phyloP scores from a whole-genome alignment of 1,140 invertebrate species.

The Charaxes varanes region DNA sequence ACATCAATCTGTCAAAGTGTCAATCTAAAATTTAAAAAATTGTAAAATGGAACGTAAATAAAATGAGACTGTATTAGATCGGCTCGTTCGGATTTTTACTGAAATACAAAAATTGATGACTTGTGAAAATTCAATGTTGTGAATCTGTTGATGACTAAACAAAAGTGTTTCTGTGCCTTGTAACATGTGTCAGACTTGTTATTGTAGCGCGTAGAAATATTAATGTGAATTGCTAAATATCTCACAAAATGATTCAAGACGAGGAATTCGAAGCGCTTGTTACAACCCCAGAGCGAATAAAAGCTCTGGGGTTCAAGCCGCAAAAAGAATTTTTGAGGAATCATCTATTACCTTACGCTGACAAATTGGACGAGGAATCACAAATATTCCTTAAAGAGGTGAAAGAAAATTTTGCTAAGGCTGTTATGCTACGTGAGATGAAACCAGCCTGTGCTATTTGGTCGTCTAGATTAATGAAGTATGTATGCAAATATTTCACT shows the following conservation, averaged over 20 bases:
- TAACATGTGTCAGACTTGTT: slow-evolving; percentile 12
- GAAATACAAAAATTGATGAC: slow-evolving; percentile 42
- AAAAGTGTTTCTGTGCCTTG: slow-evolving; percentile 21
- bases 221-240: slow-evolving; percentile 10
- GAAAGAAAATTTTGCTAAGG: slow-evolving; percentile 80
- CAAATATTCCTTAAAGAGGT: slow-evolving; percentile 76
- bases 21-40: slow-evolving; percentile 15
- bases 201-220: neutral
- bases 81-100: slow-evolving; percentile 28
- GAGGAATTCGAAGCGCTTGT: slow-evolving; percentile 48
- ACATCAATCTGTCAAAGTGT: no score
- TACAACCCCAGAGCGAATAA: slow-evolving; percentile 40
- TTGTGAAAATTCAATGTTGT: slow-evolving; percentile 64
- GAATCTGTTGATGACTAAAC: slow-evolving; percentile 33
- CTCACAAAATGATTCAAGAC: slow-evolving; percentile 52
- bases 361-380: slow-evolving; percentile 79
- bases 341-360: slow-evolving; percentile 80
- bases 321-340: slow-evolving; percentile 81
- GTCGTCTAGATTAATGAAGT: slow-evolving; percentile 79
- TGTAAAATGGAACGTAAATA: slow-evolving; percentile 42
- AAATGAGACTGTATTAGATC: slow-evolving; percentile 1
- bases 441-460: slow-evolving; percentile 79
- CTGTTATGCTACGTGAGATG: slow-evolving; percentile 80
- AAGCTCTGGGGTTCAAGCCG: slow-evolving; percentile 60
- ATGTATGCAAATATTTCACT: no score